Evolutionary conservation across 2,113 vertebrate genomes (phyloP).

Genomic region (Callospermophilus lateralis): DNA sequence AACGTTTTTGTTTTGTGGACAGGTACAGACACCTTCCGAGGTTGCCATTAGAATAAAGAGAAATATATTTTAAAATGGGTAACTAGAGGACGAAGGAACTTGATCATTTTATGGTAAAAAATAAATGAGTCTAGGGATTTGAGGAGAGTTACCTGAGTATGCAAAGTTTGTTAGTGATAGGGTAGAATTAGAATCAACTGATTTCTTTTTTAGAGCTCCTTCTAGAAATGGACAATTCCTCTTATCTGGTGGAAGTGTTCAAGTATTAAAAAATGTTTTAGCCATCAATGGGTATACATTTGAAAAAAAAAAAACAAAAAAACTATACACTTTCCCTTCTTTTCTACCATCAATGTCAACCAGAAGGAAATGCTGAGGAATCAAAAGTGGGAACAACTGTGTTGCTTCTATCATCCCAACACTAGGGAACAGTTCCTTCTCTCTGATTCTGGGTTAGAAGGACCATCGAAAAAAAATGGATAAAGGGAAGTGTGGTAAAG

Average conservation of each 20-base stretch:
- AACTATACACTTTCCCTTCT: not conserved
- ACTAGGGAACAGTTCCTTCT: not conserved
- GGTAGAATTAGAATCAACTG: not conserved
- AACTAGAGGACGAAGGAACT: not conserved
- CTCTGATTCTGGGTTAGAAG: no score
- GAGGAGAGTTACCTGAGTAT: not conserved
- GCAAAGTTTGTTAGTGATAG: not conserved
- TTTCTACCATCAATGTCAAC: not conserved
- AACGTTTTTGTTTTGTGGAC: not conserved
- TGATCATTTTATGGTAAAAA: not conserved
- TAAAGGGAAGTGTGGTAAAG: not conserved
- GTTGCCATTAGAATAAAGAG: not conserved
- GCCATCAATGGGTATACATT: not conserved
- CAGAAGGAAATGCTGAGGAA: conserved; percentile 32
- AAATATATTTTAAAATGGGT: not conserved
- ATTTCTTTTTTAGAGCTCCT: conserved; percentile 30
- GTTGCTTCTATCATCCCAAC: not conserved
- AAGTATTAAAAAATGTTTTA: not conserved
- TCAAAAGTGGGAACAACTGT: not conserved
- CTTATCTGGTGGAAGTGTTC: not conserved
- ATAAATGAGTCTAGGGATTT: not conserved
- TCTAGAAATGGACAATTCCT: conserved; percentile 13
- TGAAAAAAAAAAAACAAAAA: not conserved
- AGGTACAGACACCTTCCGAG: not conserved
- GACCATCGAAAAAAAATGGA: not conserved